Evolutionary conservation across 30 jellyfish, hydroid and myxozoan genomes (phyloP).

Genomic region (Morbakka virulenta): DNA sequence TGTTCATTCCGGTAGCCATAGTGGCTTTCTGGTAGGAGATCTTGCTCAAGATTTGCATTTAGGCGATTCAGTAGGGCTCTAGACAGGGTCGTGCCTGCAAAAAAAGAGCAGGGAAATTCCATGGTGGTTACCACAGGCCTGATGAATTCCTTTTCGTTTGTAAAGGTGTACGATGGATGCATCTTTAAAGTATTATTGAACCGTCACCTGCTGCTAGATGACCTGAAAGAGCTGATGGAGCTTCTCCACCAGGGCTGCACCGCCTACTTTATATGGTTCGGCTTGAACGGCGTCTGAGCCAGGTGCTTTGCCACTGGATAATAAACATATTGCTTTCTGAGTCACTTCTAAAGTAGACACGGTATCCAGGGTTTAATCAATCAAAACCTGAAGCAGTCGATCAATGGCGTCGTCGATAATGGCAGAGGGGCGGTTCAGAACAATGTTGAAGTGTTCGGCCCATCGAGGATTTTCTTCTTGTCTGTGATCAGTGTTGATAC

Average conservation of each 20-base stretch:
- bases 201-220: conserved; percentile 5
- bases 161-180: no score
- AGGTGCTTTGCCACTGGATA: no score
- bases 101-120: conserved; percentile 61
- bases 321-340: no score
- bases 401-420: conserved; percentile 27
- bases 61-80: no score
- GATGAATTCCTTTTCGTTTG: no score
- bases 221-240: no score
- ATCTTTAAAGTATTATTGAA: conserved; percentile 17
- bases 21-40: conserved; percentile 27
- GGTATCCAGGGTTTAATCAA: not conserved
- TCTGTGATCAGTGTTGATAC: conserved; percentile 30
- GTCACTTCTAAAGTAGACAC: not conserved
- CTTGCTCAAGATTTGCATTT: not conserved
- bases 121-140: no score
- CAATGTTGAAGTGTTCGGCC: conserved; percentile 54
- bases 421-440: conserved; percentile 29
- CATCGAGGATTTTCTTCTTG: conserved; percentile 4
- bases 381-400: conserved; percentile 32
- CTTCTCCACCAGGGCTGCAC: no score
- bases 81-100: no score
- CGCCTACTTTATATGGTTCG: not conserved
- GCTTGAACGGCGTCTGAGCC: no score
- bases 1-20: conserved; percentile 39